These are phyloP conservation scores for Lamellibrachia columna DNA, from an alignment of 2,888 invertebrate species.

Conservation along the genomic window DNA sequence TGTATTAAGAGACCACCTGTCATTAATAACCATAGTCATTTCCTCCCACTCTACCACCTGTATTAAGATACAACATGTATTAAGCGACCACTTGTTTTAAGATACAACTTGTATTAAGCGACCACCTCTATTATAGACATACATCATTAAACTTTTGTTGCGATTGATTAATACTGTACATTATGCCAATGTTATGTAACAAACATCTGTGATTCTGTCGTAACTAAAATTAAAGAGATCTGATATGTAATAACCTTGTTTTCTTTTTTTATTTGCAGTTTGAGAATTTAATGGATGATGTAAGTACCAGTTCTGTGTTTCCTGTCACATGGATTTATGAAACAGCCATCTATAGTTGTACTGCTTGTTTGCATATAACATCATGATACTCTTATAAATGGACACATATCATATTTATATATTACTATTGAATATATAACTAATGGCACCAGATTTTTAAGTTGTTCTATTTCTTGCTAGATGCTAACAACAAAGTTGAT, in stretches of 20 bases:
- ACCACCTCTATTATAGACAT: background rate
- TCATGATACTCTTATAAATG: background rate
- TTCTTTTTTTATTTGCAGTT: conserved; percentile 54
- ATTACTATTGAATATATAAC: background rate
- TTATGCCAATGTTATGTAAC: background rate
- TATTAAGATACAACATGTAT: no score
- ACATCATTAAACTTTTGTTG: background rate
- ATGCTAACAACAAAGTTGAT: no score
- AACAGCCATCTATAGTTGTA: background rate
- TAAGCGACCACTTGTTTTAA: no score
- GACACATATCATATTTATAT: background rate
- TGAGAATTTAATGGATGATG: conserved; percentile 64
- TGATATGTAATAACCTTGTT: conserved; percentile 24
- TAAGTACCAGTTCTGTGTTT: conserved; percentile 45
- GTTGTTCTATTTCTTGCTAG: no score
- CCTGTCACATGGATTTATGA: background rate
- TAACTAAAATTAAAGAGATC: background rate
- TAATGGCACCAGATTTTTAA: no score
- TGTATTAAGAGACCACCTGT: no score
- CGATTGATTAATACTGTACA: background rate
- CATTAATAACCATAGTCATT: no score
- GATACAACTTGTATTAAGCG: no score
- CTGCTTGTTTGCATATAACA: background rate
- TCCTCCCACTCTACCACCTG: no score
- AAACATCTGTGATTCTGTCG: background rate